Base-by-base conservation (phyloP, 2,113 vertebrate species). In the Solea solea region DNA sequence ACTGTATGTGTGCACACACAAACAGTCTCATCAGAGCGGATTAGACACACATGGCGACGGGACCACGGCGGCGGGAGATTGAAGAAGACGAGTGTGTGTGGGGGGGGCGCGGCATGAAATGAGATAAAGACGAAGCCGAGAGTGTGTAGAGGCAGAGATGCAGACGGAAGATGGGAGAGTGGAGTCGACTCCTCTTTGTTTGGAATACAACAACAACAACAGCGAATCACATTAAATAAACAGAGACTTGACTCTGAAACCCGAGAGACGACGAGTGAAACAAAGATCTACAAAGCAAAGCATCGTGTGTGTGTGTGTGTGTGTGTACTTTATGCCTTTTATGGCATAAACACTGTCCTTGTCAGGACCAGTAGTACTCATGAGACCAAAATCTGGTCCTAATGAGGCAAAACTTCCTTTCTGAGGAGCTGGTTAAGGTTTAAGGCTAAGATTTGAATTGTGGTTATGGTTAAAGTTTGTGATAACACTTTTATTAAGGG, bases 31-130 rank as follows among this genome's bases (percentile, higher is more conserved):
- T 76, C 71, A 55, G 40, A 60, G 59, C 6, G 1, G 67, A 84
- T 82, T 72, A 70, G 82, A 75, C 57, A 73, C 80, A 76, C 64
- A 25, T 67, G 64, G 53, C 57, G 53, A 66, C 68, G 65, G 53
- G 51, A 76, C 14, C 5, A 34, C 28, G 28, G 28, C 28, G 28
- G 5, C 28, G 44, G 51, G 62, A 70, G 57, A 76, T 63, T 40
- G 44, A 50, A 25, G 28, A 59, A 59, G 48, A 65, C 51, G 28
- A 63, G n/a, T 54, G 54, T 51, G 34, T 39, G 15, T 52, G 8
- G 44, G 15, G 63, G 73, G 54, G 34, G 21, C 11, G 40, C 52
- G 46, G 45, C 74, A 79, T 81, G 77, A 66, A 72, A 64, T 64
- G 46, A 80, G 72, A 71, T 69, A 58, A 80, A 72, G 40, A 68